A percentile compares a stretch with the other conserved stretches of the same genome.
Evolutionary conservation across 2,888 invertebrate genomes (phyloP).

Genomic region (Villa cingulata): DNA sequence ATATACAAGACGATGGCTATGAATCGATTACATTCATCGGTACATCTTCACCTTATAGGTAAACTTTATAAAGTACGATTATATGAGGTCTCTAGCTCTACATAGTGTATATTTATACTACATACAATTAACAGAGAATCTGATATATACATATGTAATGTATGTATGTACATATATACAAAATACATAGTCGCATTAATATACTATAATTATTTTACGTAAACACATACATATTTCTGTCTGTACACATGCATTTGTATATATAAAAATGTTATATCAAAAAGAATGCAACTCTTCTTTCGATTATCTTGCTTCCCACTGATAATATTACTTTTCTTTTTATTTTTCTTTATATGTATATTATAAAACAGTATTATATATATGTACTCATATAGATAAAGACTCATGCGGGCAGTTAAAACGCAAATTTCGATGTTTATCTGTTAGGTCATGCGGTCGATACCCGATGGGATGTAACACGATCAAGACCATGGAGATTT

Average conservation of each 20-base stretch:
- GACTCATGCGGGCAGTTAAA: conserved; percentile 11
- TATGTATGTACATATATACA: not conserved
- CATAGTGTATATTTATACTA: not conserved
- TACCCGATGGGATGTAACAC: conserved; percentile 14
- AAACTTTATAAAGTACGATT: not conserved
- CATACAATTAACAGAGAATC: not conserved
- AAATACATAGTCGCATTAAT: conserved; percentile 4
- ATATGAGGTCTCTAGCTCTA: not conserved
- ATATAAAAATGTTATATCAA: not conserved
- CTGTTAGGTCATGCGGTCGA: conserved; percentile 14
- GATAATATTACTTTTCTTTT: conserved; percentile 10
- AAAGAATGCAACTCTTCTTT: not conserved
- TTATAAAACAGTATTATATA: no score
- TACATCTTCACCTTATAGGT: not conserved
- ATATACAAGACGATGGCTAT: not conserved
- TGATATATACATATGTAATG: not conserved
- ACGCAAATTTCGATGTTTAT: conserved; percentile 13
- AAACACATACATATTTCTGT: not conserved
- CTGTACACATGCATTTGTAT: not conserved
- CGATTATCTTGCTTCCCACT: conserved; percentile 13
- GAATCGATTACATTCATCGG: not conserved
- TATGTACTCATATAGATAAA: no score
- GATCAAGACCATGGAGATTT: conserved; percentile 1
- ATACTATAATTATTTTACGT: no score
- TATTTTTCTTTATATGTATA: no score